Evolutionary conservation across 2,113 vertebrate genomes (phyloP), one percentile per base, ranked within the genome.

Genomic region (Corvus hawaiiensis): DNA sequence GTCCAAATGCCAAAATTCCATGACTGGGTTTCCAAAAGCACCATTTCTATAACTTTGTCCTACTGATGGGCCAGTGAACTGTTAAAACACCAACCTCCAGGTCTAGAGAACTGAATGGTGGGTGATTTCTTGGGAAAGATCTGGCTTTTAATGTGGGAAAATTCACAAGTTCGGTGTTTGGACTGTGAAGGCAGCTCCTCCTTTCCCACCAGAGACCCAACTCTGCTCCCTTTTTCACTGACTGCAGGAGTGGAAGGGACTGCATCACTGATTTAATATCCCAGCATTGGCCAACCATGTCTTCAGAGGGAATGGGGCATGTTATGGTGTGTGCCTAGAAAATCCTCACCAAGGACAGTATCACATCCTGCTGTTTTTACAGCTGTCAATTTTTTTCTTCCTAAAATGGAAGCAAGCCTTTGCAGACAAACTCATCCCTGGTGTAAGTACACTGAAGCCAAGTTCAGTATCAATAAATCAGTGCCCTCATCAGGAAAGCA

Each of bases 381-480:
- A 93, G 86, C 82, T 94, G 88, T 80, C 93, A 92, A 52, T 79
- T 95, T 49, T 89, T 95, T 91, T 77, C 85, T 94, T 92, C 93
- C 85, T 78, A 92, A 95, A 95, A 90, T 89, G 92, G 93, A 96
- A 97, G 83, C 76, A 84, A 93, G 92, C 64, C 58, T 85, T 93
- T 93, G 68, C 76, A 84, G 84, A 85, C 84, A 92, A 93, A 78
- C 87, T 74, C 72, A 94, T 58, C 78, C 51, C 63, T 89, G 61
- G 77, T 96, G 83, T 93, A 83, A 96, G 76, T 11, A 87, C 80
- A 81, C 72, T 27, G 37, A 94, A 91, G 90, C 76, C 84, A 94
- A 96, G 92, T 49, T 93, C 93, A 84, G 84, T 84, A 64, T 93
- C 93, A 96, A 94, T 93, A 96, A 96, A 96, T 96, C 96, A 92